A percentile compares a stretch with the other conserved stretches of the same genome.
Evolutionary conservation across 2,113 vertebrate genomes (phyloP).

Genomic region (Anoura caudifer): DNA sequence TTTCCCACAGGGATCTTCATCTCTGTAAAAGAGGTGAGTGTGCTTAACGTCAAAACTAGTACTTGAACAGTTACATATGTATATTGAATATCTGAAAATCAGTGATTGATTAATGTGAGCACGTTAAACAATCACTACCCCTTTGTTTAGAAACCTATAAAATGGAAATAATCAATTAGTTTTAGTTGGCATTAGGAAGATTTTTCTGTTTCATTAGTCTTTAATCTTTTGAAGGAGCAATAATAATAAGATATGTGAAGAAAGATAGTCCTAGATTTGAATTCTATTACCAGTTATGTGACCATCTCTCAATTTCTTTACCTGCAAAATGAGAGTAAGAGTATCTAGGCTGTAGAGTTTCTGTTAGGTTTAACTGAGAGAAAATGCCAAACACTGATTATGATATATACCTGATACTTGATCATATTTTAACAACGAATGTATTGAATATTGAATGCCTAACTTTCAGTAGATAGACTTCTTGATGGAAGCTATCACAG

Average conservation of each 20-base stretch:
- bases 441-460: not conserved
- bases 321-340: not conserved
- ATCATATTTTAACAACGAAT: not conserved
- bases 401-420: not conserved
- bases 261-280: not conserved
- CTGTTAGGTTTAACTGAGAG: not conserved
- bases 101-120: not conserved
- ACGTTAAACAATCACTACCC: not conserved
- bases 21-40: not conserved
- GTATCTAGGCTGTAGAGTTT: not conserved
- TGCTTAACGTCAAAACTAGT: not conserved
- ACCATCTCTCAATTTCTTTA: slow-evolving; percentile 21
- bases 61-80: not conserved
- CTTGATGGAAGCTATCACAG: not conserved
- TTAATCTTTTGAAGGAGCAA: not conserved
- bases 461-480: not conserved
- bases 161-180: not conserved
- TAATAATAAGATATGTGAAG: not conserved
- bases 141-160: slow-evolving; percentile 19
- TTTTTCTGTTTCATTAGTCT: not conserved
- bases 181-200: not conserved
- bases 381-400: not conserved
- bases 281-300: not conserved
- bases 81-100: not conserved
- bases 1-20: not conserved